A percentile compares a stretch with the other conserved stretches of the same genome.
phyloP scores from a whole-genome alignment of 2,888 invertebrate species.

The Eilema griseolum region DNA sequence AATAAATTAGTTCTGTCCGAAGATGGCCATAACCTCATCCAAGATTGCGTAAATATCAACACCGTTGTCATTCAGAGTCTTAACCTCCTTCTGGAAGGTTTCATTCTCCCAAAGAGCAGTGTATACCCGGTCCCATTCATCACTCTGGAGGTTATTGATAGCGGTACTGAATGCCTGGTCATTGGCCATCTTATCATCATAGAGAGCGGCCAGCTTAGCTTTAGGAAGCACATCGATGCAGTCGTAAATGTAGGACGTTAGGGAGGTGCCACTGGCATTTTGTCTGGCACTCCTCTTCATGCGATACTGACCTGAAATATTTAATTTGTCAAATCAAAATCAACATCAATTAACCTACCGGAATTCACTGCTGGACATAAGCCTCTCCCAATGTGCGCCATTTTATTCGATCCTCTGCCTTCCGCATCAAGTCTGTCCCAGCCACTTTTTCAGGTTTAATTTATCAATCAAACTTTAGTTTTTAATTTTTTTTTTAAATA shows the following conservation, averaged over 20 bases:
- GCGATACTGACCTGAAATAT: constrained; percentile 1
- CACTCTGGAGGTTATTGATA: constrained; percentile 68
- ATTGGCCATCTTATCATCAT: constrained; percentile 68
- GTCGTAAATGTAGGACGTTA: constrained; percentile 65
- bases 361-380: too few relatives aligned
- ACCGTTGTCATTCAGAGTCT: constrained; percentile 64
- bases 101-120: constrained; percentile 66
- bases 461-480: too few relatives aligned
- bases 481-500: too few relatives aligned
- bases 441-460: too few relatives aligned
- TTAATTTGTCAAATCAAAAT: not conserved
- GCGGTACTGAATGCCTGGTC: constrained; percentile 70
- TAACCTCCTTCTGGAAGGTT: constrained; percentile 64
- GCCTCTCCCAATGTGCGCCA: too few relatives aligned
- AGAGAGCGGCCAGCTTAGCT: constrained; percentile 67
- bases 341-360: too few relatives aligned
- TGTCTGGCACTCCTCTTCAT: constrained; percentile 46
- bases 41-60: constrained; percentile 60
- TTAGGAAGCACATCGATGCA: constrained; percentile 63
- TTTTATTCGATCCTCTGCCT: too few relatives aligned
- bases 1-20: constrained; percentile 61
- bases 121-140: constrained; percentile 67
- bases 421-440: too few relatives aligned
- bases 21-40: constrained; percentile 65
- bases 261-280: constrained; percentile 58